A percentile compares a stretch with the other conserved stretches of the same genome.
Evolutionary conservation across 2,888 invertebrate species (phyloP).

Genomic region (Palloptera scutellata): DNA sequence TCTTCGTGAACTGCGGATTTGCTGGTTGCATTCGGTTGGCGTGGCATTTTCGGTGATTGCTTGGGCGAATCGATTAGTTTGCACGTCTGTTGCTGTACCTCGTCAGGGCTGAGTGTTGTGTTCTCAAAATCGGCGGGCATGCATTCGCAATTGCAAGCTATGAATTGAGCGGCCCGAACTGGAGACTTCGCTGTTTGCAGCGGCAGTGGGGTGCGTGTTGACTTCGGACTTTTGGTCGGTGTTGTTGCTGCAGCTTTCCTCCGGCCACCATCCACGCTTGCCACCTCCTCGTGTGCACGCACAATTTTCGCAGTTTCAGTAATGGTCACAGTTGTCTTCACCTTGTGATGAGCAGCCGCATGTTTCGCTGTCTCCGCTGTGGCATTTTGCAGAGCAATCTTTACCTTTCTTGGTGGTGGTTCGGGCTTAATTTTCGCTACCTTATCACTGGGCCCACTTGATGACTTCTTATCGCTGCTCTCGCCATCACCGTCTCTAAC

Average conservation of each 20-base stretch:
- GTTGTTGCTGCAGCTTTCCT: constrained; percentile 1
- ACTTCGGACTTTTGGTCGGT: constrained; percentile 30
- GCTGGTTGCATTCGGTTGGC: constrained; percentile 11
- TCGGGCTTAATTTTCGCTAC: constrained; percentile 40
- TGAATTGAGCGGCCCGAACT: constrained; percentile 36
- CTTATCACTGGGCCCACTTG: constrained; percentile 2
- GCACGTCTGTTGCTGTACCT: constrained; percentile 62
- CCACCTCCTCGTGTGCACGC: constrained; percentile 28
- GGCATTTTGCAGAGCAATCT: constrained; percentile 44
- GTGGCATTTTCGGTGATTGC: constrained; percentile 44
- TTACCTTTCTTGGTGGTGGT: constrained; percentile 47
- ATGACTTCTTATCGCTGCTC: constrained; percentile 7
- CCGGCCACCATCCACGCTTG: not conserved
- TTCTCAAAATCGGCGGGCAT: constrained; percentile 60
- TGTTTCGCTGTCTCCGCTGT: constrained; percentile 41
- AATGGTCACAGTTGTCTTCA: constrained; percentile 49
- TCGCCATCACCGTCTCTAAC: not conserved
- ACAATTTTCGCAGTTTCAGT: constrained; percentile 54
- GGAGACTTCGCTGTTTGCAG: constrained; percentile 43
- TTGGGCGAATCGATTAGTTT: constrained; percentile 61
- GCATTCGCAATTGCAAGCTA: constrained; percentile 61
- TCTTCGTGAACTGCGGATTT: not conserved
- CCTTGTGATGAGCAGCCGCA: constrained; percentile 42
- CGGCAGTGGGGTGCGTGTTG: constrained; percentile 25
- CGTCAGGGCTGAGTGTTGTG: constrained; percentile 59